These are phyloP conservation scores for Sterrhoptilus dennistouni DNA, from an alignment of 2,113 vertebrate genomes.

Conservation along the genomic window DNA sequence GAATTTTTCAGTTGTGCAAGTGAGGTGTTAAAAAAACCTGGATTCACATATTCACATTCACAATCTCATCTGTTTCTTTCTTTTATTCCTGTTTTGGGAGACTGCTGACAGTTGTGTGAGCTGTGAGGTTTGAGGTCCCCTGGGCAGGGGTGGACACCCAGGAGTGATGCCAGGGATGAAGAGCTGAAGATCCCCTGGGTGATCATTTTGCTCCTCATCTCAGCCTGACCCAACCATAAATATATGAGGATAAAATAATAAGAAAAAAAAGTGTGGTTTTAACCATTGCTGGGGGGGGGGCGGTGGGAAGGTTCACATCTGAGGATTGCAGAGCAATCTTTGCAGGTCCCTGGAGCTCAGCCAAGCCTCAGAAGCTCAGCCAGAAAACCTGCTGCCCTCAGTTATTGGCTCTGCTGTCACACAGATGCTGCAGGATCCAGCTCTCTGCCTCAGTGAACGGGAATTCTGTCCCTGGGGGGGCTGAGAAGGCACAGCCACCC, in stretches of 20 bases:
- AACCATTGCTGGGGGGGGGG: neutral
- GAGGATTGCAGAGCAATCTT: fast-evolving
- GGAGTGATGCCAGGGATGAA: fast-evolving
- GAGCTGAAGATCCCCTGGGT: neutral
- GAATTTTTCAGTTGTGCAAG: neutral
- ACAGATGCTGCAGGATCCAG: neutral
- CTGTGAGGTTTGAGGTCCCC: neutral
- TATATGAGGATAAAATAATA: neutral
- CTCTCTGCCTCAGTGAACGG: neutral
- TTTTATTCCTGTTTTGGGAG: neutral
- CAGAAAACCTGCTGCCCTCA: neutral
- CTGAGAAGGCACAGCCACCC: neutral
- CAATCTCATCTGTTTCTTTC: neutral
- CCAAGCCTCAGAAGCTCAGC: fast-evolving
- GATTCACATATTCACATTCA: neutral
- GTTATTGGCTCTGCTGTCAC: neutral
- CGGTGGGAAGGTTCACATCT: neutral
- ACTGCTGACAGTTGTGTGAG: neutral
- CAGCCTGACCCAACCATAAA: neutral
- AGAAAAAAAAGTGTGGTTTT: neutral
- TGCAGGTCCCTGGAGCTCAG: neutral
- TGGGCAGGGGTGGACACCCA: neutral
- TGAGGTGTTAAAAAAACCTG: neutral
- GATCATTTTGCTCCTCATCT: neutral
- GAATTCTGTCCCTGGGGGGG: neutral